Evolutionary conservation across 2,797 vertebrate species (phyloP).

Genomic region (Hafferia zeledoni): DNA sequence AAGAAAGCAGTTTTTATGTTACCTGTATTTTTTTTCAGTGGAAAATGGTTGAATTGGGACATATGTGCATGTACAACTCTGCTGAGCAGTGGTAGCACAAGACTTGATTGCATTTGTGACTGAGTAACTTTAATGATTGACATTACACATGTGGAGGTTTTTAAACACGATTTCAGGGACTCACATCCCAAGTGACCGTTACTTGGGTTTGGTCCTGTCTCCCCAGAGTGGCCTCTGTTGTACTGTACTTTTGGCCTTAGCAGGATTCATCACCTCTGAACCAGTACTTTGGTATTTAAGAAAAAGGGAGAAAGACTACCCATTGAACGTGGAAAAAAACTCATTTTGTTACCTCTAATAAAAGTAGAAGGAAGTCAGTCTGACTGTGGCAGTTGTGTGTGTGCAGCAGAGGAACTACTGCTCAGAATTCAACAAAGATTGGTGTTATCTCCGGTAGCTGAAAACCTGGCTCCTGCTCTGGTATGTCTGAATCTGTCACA

Average conservation of each 20-base stretch:
- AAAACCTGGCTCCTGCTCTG: neutral
- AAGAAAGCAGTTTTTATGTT: neutral
- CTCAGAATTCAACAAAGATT: neutral
- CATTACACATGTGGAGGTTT: accelerated
- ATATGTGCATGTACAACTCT: neutral
- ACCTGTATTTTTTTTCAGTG: neutral
- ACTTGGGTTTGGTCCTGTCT: neutral
- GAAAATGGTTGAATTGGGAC: neutral
- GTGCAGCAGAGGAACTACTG: neutral
- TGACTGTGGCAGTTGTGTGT: neutral
- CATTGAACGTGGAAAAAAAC: neutral
- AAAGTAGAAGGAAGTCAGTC: neutral
- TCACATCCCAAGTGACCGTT: neutral
- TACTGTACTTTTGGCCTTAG: neutral
- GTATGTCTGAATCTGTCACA: slow-evolving; percentile 10
- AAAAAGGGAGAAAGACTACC: neutral
- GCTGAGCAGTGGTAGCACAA: neutral
- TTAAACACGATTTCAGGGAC: neutral
- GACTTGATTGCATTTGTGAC: neutral
- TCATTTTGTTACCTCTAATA: neutral
- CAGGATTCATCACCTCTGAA: neutral
- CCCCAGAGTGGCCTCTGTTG: neutral
- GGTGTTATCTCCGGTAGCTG: neutral
- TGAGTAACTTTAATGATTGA: neutral
- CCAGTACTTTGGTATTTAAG: neutral